These are phyloP conservation scores for Atta colombica DNA, from an alignment of 1,140 invertebrate genomes.

Conservation along the genomic window DNA sequence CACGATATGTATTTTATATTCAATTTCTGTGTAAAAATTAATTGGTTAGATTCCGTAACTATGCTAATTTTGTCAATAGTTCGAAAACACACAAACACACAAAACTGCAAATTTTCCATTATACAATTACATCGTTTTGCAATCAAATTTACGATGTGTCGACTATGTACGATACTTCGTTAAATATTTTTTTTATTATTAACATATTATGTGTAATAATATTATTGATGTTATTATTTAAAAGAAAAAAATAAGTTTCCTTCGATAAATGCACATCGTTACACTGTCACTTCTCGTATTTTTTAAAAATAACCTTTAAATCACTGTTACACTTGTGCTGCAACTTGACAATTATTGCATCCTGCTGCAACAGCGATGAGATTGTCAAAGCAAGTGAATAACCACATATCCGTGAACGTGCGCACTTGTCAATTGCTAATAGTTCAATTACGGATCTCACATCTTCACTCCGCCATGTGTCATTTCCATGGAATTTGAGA, in stretches of 20 bases:
- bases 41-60: background rate
- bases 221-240: background rate
- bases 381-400: background rate
- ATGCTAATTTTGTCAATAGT: too few relatives aligned
- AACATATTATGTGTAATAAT: background rate
- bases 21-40: background rate
- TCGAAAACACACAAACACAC: background rate
- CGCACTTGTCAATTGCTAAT: slow-evolving; percentile 30
- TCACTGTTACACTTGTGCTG: slow-evolving; percentile 22
- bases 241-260: background rate
- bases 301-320: background rate
- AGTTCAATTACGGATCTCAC: background rate
- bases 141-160: background rate
- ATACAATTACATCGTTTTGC: background rate
- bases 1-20: background rate
- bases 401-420: background rate
- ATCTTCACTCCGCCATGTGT: background rate
- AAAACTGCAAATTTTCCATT: background rate
- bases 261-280: slow-evolving; percentile 23
- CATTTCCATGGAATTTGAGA: slow-evolving; percentile 21
- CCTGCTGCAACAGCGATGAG: background rate
- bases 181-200: background rate
- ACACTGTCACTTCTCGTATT: background rate
- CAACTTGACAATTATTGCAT: slow-evolving; percentile 10
- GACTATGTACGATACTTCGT: background rate